A percentile compares a stretch with the other conserved stretches of the same genome.
phyloP scores from a whole-genome alignment of 2,797 vertebrate genomes.

The Paguma larvata region DNA sequence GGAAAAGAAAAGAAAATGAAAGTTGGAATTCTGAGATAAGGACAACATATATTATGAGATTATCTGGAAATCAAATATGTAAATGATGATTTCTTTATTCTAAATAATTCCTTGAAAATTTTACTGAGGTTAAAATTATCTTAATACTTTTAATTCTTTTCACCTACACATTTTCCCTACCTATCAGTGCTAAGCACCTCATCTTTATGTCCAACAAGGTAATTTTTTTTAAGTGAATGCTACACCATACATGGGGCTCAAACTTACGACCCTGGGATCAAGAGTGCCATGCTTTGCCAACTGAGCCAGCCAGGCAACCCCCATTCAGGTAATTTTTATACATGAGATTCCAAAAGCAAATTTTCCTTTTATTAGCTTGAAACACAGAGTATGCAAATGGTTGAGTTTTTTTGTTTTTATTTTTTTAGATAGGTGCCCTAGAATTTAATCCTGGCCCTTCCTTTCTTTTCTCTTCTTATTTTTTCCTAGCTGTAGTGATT shows the following conservation, averaged over 20 bases:
- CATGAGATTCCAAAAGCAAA: neutral
- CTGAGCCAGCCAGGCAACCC: neutral
- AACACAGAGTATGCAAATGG: neutral
- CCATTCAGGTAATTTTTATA: neutral
- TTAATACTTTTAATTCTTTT: conserved; percentile 36
- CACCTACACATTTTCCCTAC: neutral
- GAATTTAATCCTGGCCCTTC: neutral
- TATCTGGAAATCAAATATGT: conserved; percentile 23
- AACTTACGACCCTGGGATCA: neutral
- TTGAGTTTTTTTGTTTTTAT: neutral
- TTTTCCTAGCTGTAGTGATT: neutral
- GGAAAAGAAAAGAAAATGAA: conserved; percentile 8
- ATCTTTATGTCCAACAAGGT: neutral
- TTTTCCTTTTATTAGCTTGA: neutral
- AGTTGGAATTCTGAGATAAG: conserved; percentile 32
- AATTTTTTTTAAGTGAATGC: neutral
- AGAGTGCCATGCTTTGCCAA: neutral
- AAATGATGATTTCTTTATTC: conserved; percentile 12
- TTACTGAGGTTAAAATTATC: neutral
- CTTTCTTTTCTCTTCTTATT: neutral
- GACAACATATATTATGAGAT: neutral
- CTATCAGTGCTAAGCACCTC: neutral
- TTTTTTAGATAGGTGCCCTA: neutral
- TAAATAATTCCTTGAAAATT: neutral
- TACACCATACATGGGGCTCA: neutral